Conservation (phyloP, 2,888 invertebrate species). For the Melipona beecheii region DNA sequence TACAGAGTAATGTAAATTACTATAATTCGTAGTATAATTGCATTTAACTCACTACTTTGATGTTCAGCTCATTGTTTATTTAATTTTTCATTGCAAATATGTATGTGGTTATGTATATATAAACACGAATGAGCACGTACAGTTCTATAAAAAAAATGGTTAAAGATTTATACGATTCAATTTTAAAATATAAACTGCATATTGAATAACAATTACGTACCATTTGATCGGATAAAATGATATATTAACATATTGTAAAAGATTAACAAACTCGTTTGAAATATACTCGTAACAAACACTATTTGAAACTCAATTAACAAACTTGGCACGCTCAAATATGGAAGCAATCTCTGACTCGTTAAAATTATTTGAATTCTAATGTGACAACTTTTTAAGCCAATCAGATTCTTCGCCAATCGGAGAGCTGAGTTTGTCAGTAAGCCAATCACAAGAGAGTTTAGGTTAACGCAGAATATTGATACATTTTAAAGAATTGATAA, state of each 20-base stretch:
- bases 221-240: background rate
- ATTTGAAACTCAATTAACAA: background rate
- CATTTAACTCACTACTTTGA: background rate
- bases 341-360: background rate
- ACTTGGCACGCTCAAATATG: no score
- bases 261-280: no score
- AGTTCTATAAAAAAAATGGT: no score
- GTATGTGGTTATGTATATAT: no score
- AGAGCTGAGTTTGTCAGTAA: background rate
- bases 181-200: background rate
- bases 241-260: background rate
- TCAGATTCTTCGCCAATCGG: background rate
- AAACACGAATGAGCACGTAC: background rate
- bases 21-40: background rate
- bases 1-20: background rate
- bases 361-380: background rate
- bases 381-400: background rate
- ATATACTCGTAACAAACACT: no score
- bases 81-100: background rate
- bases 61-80: background rate
- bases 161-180: background rate
- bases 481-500: background rate
- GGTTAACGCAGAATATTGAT: background rate
- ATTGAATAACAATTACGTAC: background rate
- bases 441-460: conserved; percentile 2